Evolutionary conservation across 2,797 vertebrate species (phyloP), one percentile per base, ranked within the genome.

Genomic region (Thaleichthys pacificus): DNA sequence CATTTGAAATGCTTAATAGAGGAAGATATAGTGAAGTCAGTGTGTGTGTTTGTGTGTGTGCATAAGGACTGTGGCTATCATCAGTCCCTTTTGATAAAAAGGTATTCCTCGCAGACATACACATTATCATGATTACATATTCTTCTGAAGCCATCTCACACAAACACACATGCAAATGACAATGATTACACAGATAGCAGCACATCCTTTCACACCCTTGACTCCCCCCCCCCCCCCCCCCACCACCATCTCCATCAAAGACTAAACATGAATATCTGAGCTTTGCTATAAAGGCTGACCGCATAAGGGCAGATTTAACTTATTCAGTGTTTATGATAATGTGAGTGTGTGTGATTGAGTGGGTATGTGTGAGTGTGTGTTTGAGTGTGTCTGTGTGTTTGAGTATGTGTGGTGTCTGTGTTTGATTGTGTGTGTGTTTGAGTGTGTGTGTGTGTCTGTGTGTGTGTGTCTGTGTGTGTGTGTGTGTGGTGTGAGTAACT

Each of bases 401-500:
- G n/a, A 17, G 54, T 57, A 4, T 57, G 15, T 15, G 54, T 5
- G 9, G n/a, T 26, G 42, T 66, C 17, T 49, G 75, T 72, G 49
- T 24, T 60, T 81, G 61, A 5, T 14, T 11, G 30, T 9, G 21
- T 72, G 71, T 73, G 35, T 19, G 56, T 58, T 3, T 54, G 12
- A 15, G 47, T 66, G n/a, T 32, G 74, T 72, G 49, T 21, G 62
- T 81, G 61, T 9, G 26, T 11, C 26, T 57, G 21, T 11, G 30
- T 9, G 21, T 72, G 71, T 73, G 35, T 19, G 56, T 58, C 1
- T 54, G 12, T 24, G 47, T 66, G n/a, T 32, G 74, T 72, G 49
- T 21, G 62, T 81, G 61, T 9, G 26, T 11, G 58, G 30, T 70
- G 26, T 58, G 26, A 77, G 76, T 78, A 84, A 95, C 96, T 95